Percentiles rank a stretch among this genome's conserved stretches.
Conservation (phyloP, 2,888 invertebrate genomes). For the Noctuana brunneofusca region DNA sequence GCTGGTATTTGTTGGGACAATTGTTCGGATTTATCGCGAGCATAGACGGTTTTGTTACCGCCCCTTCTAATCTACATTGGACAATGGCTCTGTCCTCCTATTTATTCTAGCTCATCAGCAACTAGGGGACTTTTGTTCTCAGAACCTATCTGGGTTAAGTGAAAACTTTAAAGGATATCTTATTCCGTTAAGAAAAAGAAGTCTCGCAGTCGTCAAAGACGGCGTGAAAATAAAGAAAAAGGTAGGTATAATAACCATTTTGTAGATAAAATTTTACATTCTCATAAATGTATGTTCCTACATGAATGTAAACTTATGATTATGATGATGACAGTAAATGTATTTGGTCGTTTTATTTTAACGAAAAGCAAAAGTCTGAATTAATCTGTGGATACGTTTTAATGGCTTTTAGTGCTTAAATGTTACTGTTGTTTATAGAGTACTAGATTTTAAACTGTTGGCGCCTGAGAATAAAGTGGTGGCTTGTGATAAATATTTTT, state of each 20-base stretch:
- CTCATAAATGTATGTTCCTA: background rate
- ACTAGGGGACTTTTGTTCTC: constrained; percentile 30
- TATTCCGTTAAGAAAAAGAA: constrained; percentile 10
- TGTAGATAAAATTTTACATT: background rate
- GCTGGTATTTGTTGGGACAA: constrained; percentile 44
- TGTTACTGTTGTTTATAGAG: constrained; percentile 12
- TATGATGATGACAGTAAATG: no score
- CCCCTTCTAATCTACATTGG: constrained; percentile 42
- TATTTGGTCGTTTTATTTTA: constrained; percentile 6
- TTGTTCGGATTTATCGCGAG: constrained; percentile 44
- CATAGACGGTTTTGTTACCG: constrained; percentile 41
- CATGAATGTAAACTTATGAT: no score
- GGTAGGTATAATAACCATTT: background rate
- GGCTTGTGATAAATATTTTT: background rate
- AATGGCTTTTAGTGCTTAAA: constrained; percentile 15
- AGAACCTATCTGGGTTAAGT: constrained; percentile 29
- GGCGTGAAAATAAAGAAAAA: constrained; percentile 1
- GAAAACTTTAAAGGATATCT: constrained; percentile 24
- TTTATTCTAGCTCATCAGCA: constrained; percentile 33
- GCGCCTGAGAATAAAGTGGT: background rate
- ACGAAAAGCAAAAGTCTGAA: constrained; percentile 3
- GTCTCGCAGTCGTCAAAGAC: constrained; percentile 1
- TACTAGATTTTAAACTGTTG: background rate
- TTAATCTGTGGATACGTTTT: constrained; percentile 6
- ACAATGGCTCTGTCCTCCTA: constrained; percentile 38